phyloP scores from a whole-genome alignment of 2,888 invertebrate genomes.

The Dyspetes luteomarginatus region DNA sequence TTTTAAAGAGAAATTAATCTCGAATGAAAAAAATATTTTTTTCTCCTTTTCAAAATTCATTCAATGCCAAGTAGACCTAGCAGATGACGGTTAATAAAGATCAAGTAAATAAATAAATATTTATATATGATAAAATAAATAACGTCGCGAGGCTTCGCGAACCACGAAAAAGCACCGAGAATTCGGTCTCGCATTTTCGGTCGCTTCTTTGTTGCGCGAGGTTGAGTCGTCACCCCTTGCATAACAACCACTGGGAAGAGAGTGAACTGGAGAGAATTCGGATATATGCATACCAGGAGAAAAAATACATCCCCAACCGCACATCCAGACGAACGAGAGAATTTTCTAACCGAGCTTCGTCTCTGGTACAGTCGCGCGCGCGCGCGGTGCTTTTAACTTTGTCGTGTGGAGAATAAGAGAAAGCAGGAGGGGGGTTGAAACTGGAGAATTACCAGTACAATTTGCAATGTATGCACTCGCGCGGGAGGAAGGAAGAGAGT shows the following conservation, averaged over 20 bases:
- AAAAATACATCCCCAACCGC: neutral
- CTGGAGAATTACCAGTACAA: slow-evolving; percentile 42
- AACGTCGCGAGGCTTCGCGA: too few species aligned
- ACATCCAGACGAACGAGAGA: slow-evolving; percentile 40
- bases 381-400: neutral
- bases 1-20: too few species aligned
- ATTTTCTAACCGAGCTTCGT: slow-evolving; percentile 22
- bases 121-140: too few species aligned
- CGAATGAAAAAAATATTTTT: too few species aligned
- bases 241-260: slow-evolving; percentile 67
- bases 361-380: too few species aligned
- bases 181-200: neutral
- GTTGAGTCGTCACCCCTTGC: slow-evolving; percentile 65
- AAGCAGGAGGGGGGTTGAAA: slow-evolving; percentile 9
- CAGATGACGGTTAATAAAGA: too few species aligned
- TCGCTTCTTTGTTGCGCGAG: slow-evolving; percentile 10
- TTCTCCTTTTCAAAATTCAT: too few species aligned
- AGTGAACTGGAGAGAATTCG: slow-evolving; percentile 8
- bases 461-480: slow-evolving; percentile 55
- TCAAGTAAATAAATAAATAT: too few species aligned
- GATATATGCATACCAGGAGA: neutral
- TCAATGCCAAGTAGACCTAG: too few species aligned
- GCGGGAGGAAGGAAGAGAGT: slow-evolving; percentile 24
- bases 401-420: slow-evolving; percentile 17
- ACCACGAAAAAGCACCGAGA: neutral